These are phyloP conservation scores for Phyllotis vaccarum DNA, from an alignment of 2,797 vertebrate genomes.

Conservation along the genomic window DNA sequence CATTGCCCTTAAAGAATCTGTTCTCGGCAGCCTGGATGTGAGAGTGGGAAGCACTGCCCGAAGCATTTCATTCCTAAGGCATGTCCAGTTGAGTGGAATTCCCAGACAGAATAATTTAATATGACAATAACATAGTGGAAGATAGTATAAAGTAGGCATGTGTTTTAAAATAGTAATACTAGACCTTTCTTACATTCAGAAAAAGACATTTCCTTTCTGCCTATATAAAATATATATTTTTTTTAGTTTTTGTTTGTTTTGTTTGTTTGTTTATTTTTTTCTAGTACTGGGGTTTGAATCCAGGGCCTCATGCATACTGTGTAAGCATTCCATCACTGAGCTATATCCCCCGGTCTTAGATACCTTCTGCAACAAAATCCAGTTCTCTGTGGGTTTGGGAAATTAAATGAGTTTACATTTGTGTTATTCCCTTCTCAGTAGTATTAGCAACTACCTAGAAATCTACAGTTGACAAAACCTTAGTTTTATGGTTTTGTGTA, in stretches of 20 bases:
- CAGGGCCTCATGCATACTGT: neutral
- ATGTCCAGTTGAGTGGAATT: neutral
- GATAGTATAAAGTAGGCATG: neutral
- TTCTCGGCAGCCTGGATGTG: neutral
- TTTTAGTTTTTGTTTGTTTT: neutral
- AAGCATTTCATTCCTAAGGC: constrained; percentile 22
- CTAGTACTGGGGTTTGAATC: neutral
- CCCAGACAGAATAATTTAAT: constrained; percentile 14
- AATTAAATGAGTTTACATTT: neutral
- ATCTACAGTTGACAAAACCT: neutral
- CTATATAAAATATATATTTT: neutral
- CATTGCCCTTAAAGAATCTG: neutral
- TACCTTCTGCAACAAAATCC: constrained; percentile 14
- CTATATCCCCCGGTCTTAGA: neutral
- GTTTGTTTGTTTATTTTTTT: neutral
- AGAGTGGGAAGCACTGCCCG: neutral
- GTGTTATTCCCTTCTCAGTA: constrained; percentile 1
- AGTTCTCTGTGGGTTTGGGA: neutral
- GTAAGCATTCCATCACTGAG: neutral
- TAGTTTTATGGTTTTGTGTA: constrained; percentile 45
- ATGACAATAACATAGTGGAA: neutral
- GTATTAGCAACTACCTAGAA: constrained; percentile 37
- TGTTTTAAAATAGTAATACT: constrained; percentile 13
- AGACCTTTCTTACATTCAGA: neutral
- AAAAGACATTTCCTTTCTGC: constrained; percentile 28